Evolutionary conservation across 2,888 invertebrate species (phyloP).

Genomic region (Aphodius sticticus): DNA sequence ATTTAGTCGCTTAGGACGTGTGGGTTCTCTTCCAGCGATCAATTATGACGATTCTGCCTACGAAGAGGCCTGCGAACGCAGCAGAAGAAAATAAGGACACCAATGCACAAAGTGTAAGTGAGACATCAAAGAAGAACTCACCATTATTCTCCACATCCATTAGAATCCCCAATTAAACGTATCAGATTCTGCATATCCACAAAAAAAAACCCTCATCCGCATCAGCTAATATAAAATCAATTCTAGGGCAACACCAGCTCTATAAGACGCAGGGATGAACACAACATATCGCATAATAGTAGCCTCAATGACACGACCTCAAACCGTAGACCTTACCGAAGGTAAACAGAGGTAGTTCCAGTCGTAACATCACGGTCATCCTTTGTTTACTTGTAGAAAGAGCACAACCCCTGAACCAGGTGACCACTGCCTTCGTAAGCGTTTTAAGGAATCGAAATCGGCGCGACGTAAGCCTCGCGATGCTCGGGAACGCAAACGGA

Average conservation of each 20-base stretch:
- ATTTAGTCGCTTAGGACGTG: neutral
- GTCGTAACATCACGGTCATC: no score
- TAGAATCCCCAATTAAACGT: neutral
- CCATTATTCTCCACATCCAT: neutral
- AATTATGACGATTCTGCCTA: slow-evolving; percentile 58
- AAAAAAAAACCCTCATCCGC: no score
- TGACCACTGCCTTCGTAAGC: slow-evolving; percentile 53
- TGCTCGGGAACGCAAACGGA: slow-evolving; percentile 53
- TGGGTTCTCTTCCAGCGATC: neutral
- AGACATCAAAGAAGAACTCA: neutral
- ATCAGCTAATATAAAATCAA: neutral
- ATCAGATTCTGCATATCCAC: no score
- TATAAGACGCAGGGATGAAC: slow-evolving; percentile 54
- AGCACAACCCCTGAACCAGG: slow-evolving; percentile 52
- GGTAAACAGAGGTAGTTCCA: slow-evolving; percentile 29
- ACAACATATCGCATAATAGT: slow-evolving; percentile 43
- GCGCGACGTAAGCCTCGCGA: slow-evolving; percentile 43
- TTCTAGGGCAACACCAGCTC: slow-evolving; percentile 51
- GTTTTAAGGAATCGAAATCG: slow-evolving; percentile 53
- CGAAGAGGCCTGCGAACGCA: slow-evolving; percentile 53
- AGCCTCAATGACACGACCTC: slow-evolving; percentile 40
- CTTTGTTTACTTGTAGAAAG: slow-evolving; percentile 29
- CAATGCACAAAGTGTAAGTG: slow-evolving; percentile 55
- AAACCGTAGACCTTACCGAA: slow-evolving; percentile 43
- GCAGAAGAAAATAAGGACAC: slow-evolving; percentile 56